Evolutionary conservation across 2,888 invertebrate genomes (phyloP), one percentile per base, ranked within the genome.

Genomic region (Vesta saturnalis): DNA sequence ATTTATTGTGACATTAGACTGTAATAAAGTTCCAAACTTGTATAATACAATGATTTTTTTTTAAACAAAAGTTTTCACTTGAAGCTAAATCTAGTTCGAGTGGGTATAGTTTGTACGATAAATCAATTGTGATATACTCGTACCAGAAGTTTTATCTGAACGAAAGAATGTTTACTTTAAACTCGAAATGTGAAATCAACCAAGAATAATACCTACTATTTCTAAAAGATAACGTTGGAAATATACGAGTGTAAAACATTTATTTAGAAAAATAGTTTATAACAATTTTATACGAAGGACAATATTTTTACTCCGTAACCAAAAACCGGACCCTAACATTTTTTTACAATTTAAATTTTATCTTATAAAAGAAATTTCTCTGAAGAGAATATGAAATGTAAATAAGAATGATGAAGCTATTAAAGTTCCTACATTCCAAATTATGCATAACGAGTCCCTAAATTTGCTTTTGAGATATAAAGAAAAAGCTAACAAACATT

Each of bases 121-220:
- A 52, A 52, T 52, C 52, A 52, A 52, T n/a, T 52, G 52, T 52
- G 52, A 52, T 52, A 19, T 52, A 52, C 52, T n/a, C 10, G 4
- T 14, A 5, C 3, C 43, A 12, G 12, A 52, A 52, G 21, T 52
- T 52, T 52, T 21, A 52, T 52, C 52, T 5, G 12, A 52, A 15
- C 10, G 19, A 52, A 19, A 52, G 21, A 52, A 19, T 52, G 52
- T 52, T 52, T 52, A 52, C 8, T n/a, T 19, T 5, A 8, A 18
- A 12, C 19, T 18, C 52, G 39, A 52, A 52, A 21, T 52, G 21
- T 52, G 21, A 21, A 19, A 52, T 19, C 39, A n/a, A 39, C 10
- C 52, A 18, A 12, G 2, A 52, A 52, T 52, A 19, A 52, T 19
- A 52, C 52, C 49, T 49, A 15, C 8, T 49, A 49, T 18, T 15